Evolutionary conservation across 2,113 vertebrate genomes (phyloP), one percentile per base, ranked within the genome.

Genomic region (Lamprologus lemairii): DNA sequence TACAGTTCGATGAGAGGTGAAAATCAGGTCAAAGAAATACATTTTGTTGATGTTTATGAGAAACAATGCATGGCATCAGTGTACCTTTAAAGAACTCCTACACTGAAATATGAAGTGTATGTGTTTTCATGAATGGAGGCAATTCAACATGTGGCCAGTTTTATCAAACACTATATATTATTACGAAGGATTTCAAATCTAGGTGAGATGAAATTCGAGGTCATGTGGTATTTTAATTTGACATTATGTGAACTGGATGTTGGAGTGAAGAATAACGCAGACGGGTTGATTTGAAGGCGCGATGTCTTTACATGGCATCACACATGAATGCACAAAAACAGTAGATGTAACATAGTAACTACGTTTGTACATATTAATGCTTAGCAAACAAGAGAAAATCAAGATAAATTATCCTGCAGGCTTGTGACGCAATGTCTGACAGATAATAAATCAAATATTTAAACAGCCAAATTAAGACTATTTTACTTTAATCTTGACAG

Each of bases 401-500:
- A 58, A 42, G 33, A 37, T 33, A 47, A 73, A 57, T 63, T 7
- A 31, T 12, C 1, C 75, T 21, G 51, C 21, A 7, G 68, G 82
- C 31, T 17, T 42, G 35, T 71, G 40, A 60, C 1, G 19, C 23
- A 54, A 14, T 28, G n/a, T 68, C 65, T 51, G 49, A 82, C 80
- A 60, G 31, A 47, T 81, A 86, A 83, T 40, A 78, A 19, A 85
- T 88, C 23, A 87, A 49, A 78, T 21, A 11, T 78, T 78, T 78
- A 80, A 80, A 80, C 21, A n/a, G 21, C 33, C 73, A 87, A 57
- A 88, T 87, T n/a, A 78, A 68, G 31, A 45, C 12, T 58, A 35
- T 82, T 91, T 84, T 16, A 47, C 47, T 86, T 78, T 90, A 80
- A 88, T 91, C 51, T 90, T 28, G 83, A 87, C 85, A 60, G 73